Base-by-base conservation (phyloP, 2,797 vertebrate species). In the Darevskia mixta region DNA sequence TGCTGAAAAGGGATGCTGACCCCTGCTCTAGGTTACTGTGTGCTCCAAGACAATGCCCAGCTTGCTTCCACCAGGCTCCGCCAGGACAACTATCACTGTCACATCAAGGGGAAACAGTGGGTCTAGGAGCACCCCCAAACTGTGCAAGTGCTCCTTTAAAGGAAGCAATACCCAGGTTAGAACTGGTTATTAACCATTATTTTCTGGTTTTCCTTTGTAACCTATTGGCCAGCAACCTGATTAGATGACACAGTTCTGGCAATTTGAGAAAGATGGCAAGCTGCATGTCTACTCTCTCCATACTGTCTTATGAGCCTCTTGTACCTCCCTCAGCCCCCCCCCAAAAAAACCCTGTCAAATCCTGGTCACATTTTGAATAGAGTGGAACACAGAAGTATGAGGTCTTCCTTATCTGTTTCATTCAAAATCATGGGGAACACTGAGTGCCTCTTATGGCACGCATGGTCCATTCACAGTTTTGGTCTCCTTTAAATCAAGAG, bases 401-500 rank as follows among this genome's bases (percentile, higher is more conserved):
- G 23, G 41, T 61, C 18, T 35, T 45, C 29, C 10, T 75, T 13
- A 6, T 66, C 27, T 2, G 43, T 75, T 73, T 38, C 0, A 3
- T 67, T 90, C 66, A n/a, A 77, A 88, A 64, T 27, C 55, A 9
- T 1, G 72, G 43, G 64, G 35, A 4, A 79, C 84, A 41, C 17
- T 11, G 77, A 87, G 77, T 73, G 9, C 3, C 0, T 0, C 67
- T 23, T 73, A 80, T 10, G 67, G 69, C 88, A 85, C 8, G 11
- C 49, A 82, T 32, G 85, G 29, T 84, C 78, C 1, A 41, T 86
- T 78, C 86, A 76, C 15, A 27, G 55, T 78, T 7, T 85, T 88
- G 91, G 88, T 90, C 88, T 91, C 73, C 73, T 85, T 88, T 64
- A 87, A 85, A 92, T 79, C 89, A 76, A 92, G 49, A 73, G 15